Conservation (phyloP, 2,888 invertebrate species). For the Ennomos erosarius region DNA sequence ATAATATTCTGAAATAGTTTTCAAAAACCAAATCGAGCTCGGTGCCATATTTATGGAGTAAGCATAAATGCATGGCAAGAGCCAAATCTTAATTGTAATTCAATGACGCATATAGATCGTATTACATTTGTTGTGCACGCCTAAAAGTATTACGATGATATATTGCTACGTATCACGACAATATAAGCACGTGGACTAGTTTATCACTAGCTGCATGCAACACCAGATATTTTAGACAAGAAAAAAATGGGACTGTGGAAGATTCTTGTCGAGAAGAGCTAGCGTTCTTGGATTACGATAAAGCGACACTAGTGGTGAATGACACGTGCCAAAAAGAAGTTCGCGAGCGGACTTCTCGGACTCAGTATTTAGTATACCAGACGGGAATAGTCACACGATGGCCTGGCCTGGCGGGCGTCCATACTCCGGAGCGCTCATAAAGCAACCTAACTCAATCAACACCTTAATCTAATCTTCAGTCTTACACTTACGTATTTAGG, state of each 20-base stretch:
- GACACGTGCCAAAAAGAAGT: constrained; percentile 69
- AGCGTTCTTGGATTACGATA: constrained; percentile 44
- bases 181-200: constrained; percentile 44
- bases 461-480: constrained; percentile 60
- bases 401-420: constrained; percentile 82
- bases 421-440: constrained; percentile 57
- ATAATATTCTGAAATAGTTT: constrained; percentile 44
- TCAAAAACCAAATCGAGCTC: constrained; percentile 57
- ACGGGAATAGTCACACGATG: constrained; percentile 83
- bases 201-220: constrained; percentile 35
- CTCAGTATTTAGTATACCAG: constrained; percentile 72
- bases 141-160: constrained; percentile 47
- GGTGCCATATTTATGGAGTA: constrained; percentile 48
- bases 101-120: constrained; percentile 56
- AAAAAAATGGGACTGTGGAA: constrained; percentile 23
- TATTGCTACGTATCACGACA: constrained; percentile 44
- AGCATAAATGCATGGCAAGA: constrained; percentile 41
- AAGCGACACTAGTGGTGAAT: constrained; percentile 69
- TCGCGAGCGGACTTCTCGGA: constrained; percentile 68
- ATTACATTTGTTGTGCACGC: constrained; percentile 54
- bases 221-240: constrained; percentile 23
- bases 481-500: constrained; percentile 62
- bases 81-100: constrained; percentile 60
- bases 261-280: constrained; percentile 28
- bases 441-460: constrained; percentile 59